A percentile compares a stretch with the other conserved stretches of the same genome.
phyloP scores from a whole-genome alignment of 2,797 vertebrate genomes.

The Microctenopoma stevenorrisi region DNA sequence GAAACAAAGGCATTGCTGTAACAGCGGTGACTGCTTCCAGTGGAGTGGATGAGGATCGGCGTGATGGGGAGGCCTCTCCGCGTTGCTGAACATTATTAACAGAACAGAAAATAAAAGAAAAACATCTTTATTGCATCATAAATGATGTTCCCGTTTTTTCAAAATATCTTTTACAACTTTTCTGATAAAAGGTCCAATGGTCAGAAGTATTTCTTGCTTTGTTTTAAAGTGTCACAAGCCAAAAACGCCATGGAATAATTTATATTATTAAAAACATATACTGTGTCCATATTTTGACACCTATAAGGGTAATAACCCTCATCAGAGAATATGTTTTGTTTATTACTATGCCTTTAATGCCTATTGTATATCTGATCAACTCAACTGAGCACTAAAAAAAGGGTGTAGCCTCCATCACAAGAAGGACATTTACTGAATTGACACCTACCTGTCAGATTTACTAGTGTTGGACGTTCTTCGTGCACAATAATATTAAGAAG shows the following conservation, averaged over 20 bases:
- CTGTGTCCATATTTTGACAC: neutral
- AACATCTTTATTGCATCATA: neutral
- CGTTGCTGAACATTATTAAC: neutral
- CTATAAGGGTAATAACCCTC: too few relatives aligned
- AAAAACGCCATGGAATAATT: neutral
- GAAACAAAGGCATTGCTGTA: constrained; percentile 76
- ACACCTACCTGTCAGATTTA: constrained; percentile 21
- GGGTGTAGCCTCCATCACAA: neutral
- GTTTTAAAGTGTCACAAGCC: neutral
- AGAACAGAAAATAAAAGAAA: neutral
- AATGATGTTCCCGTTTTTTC: too few relatives aligned
- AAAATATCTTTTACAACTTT: neutral
- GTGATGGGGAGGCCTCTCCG: neutral
- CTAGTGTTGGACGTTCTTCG: too few relatives aligned
- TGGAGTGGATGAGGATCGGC: neutral
- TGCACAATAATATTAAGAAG: neutral
- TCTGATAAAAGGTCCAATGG: too few relatives aligned
- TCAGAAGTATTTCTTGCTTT: neutral
- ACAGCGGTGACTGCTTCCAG: neutral
- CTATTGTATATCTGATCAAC: too few relatives aligned
- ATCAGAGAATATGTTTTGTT: too few relatives aligned
- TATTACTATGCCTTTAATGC: too few relatives aligned
- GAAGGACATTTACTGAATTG: neutral
- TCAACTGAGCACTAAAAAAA: neutral
- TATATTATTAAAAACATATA: neutral